Base-by-base conservation (phyloP, 2,113 vertebrate species). In the Pelecanoides urinatrix region DNA sequence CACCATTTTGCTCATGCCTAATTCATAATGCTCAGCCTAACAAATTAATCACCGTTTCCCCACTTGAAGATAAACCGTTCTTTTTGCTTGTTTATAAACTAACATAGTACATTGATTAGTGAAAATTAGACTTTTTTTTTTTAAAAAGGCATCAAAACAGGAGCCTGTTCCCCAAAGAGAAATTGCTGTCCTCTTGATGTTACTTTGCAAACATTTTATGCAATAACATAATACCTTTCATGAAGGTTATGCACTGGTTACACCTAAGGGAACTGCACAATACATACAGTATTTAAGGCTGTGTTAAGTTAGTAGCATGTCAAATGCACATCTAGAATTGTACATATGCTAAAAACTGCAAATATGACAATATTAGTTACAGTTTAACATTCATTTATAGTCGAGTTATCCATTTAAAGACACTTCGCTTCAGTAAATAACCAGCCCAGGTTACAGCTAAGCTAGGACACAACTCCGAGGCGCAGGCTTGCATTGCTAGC, bases 371-470 rank as follows among this genome's bases (percentile, higher is more conserved):
- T 18, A 45, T 18, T 6, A 55, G 86, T 89, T 92, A 91, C 67
- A 79, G n/a, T 61, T 95, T 81, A 94, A 94, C 73, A 4, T 9
- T 25, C 27, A n/a, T 32, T 94, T 90, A 72, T 13, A 91, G 89
- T 1, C 83, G 19, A 40, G 84, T 91, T 82, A 94, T 0, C 70
- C 84, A 88, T 76, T 68, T 27, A 38, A 55, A 84, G 84, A 26
- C 72, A n/a, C 50, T 47, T 0, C 2, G 34, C 21, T 30, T 58
- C 78, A 44, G 86, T 9, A 65, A 91, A 34, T n/a, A 75, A 59
- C 53, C 87, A 75, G 72, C 50, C 40, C 71, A 6, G 40, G 17
- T 53, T 10, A n/a, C 30, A 25, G 16, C 74, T 34, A 20, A 78
- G 47, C 47, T 21, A 12, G 27, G 40, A 3, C 47, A 21, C 16